Evolutionary conservation across 2,888 invertebrate genomes (phyloP).

Genomic region (Tricholauxania praeusta): DNA sequence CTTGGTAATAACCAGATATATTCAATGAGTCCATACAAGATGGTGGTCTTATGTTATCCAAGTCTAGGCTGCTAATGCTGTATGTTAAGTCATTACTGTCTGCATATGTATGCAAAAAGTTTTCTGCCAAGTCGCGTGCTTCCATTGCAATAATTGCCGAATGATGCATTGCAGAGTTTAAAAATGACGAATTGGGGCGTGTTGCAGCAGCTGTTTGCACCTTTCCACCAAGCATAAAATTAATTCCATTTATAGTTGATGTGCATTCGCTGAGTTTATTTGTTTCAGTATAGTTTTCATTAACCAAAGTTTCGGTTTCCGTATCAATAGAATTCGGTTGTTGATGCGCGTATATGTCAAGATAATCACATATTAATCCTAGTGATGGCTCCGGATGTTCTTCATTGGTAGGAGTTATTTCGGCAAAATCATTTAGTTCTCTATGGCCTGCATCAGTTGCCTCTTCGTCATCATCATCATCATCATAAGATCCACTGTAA

Average conservation of each 20-base stretch:
- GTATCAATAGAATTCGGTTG: slow-evolving; percentile 60
- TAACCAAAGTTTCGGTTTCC: slow-evolving; percentile 56
- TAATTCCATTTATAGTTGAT: slow-evolving; percentile 48
- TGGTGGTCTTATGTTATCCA: slow-evolving; percentile 82
- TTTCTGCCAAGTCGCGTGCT: slow-evolving; percentile 77
- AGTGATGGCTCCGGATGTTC: slow-evolving; percentile 47
- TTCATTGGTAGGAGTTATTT: slow-evolving; percentile 64
- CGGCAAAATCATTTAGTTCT: slow-evolving; percentile 56
- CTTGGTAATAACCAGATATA: slow-evolving; percentile 70
- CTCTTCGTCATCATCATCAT: slow-evolving; percentile 60
- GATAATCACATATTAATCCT: slow-evolving; percentile 36
- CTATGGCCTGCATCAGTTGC: slow-evolving; percentile 51
- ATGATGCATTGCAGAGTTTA: slow-evolving; percentile 73
- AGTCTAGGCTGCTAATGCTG: slow-evolving; percentile 77
- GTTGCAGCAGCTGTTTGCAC: slow-evolving; percentile 57
- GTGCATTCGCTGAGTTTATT: neutral
- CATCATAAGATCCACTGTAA: slow-evolving; percentile 70
- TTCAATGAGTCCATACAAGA: slow-evolving; percentile 80
- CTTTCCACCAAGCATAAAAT: slow-evolving; percentile 64
- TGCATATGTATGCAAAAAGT: slow-evolving; percentile 63
- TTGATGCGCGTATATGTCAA: slow-evolving; percentile 43
- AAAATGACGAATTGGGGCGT: slow-evolving; percentile 64
- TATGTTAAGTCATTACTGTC: slow-evolving; percentile 69
- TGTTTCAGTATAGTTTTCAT: slow-evolving; percentile 20
- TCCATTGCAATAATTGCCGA: slow-evolving; percentile 81